Percentiles rank a stretch among this genome's conserved stretches.
These are phyloP conservation scores for Megalops cyprinoides DNA, from an alignment of 2,797 vertebrate species.

Conservation along the genomic window DNA sequence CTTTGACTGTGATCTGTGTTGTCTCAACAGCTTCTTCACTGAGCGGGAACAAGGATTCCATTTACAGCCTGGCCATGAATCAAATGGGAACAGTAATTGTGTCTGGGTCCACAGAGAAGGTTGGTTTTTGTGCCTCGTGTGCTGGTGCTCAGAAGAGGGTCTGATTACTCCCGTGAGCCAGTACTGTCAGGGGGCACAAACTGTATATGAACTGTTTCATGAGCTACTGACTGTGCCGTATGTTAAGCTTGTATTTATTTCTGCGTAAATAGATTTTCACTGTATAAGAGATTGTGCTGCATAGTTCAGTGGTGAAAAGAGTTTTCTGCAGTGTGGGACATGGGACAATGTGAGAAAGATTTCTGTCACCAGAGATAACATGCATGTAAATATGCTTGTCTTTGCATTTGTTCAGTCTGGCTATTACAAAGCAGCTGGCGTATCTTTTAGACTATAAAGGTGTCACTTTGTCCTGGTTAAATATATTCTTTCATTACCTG, in stretches of 20 bases:
- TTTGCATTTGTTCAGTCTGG: neutral
- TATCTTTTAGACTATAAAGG: neutral
- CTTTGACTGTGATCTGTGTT: conserved; percentile 4
- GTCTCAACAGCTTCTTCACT: conserved; percentile 87
- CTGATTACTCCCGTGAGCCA: neutral
- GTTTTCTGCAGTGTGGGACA: neutral
- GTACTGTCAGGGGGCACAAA: neutral
- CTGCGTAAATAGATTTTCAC: neutral
- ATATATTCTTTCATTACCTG: neutral
- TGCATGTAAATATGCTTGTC: neutral
- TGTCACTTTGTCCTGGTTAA: neutral
- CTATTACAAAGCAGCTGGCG: neutral
- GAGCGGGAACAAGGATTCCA: conserved; percentile 98
- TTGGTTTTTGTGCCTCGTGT: conserved; percentile 52
- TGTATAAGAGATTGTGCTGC: neutral
- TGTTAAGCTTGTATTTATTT: neutral
- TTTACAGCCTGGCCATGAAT: conserved; percentile 99
- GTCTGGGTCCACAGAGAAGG: conserved; percentile 98
- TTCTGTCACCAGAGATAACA: neutral
- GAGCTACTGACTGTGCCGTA: neutral
- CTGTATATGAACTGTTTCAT: too few relatives aligned
- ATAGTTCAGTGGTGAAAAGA: neutral
- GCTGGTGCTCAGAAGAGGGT: neutral
- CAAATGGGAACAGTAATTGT: conserved; percentile 98
- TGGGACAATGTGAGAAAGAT: neutral